These are phyloP conservation scores for Aeoliscus strigatus DNA, from an alignment of 2,797 vertebrate genomes.

Conservation along the genomic window DNA sequence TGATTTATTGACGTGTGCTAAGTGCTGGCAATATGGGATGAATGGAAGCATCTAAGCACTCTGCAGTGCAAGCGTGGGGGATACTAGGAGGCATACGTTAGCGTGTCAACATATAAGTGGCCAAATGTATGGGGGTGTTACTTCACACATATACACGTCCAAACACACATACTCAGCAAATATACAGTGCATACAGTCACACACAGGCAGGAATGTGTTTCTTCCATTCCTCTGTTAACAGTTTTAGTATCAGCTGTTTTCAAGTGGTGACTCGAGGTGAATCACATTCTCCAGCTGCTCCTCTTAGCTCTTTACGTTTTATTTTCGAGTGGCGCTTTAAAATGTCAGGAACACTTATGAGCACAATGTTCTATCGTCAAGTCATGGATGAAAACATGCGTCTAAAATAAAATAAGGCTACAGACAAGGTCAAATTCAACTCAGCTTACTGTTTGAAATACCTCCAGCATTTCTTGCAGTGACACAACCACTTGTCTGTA, in stretches of 20 bases:
- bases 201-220: too few species aligned
- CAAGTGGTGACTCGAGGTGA: slow-evolving; percentile 10
- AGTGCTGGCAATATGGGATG: slow-evolving; percentile 28
- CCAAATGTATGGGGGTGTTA: slow-evolving; percentile 4
- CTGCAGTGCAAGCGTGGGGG: slow-evolving; percentile 31
- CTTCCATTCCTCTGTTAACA: too few species aligned
- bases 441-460: not conserved
- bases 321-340: slow-evolving; percentile 16
- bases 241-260: slow-evolving; percentile 18
- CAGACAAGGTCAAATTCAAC: slow-evolving; percentile 2
- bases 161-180: not conserved
- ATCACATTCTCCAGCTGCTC: slow-evolving; percentile 6
- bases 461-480: too few species aligned
- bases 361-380: slow-evolving; percentile 13
- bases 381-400: slow-evolving; percentile 5
- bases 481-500: too few species aligned
- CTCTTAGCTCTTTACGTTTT: slow-evolving; percentile 12
- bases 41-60: slow-evolving; percentile 30
- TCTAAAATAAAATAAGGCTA: slow-evolving; percentile 8
- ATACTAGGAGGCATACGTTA: slow-evolving; percentile 33
- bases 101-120: slow-evolving; percentile 35
- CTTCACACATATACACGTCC: slow-evolving; percentile 4
- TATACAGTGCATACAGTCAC: not conserved
- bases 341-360: slow-evolving; percentile 26
- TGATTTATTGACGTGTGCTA: not conserved